Base-by-base conservation (phyloP, 1,140 invertebrate genomes). In the Patella vulgata region DNA sequence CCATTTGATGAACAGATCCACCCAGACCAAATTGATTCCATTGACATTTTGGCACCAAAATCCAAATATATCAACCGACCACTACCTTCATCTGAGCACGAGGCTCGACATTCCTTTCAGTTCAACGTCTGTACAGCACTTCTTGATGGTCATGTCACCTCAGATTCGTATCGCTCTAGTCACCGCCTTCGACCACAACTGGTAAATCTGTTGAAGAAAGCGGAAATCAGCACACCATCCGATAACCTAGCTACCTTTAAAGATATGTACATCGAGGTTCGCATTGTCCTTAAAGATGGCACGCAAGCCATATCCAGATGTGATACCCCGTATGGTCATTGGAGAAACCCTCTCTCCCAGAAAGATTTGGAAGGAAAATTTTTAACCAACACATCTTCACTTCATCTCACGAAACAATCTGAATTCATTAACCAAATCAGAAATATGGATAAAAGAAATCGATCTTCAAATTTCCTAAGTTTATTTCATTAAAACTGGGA, bases 71-170 rank as follows among this genome's bases (percentile, higher is more conserved):
- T 79, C 43, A 73, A 79, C 56, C 56, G 77, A 11, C 71, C 74
- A 3, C 40, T 75, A 6, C 74, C 77, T n/a, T 48, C 25, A 0
- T 68, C 66, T 11, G 68, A 69, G 25, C 72, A 79, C 59, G 77
- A 76, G 40, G 74, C 74, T 14, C 61, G 77, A 2, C 77, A 79
- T 63, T 79, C 77, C 2, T 79, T 79, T 42, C 75, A 78, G 66
- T 79, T 79, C 50, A 77, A 66, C 17, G 59, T 66, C n/a, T 73
- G 70, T 53, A 71, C 70, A 2, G 71, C 73, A 6, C 44, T 79
- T 14, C 50, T 79, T 14, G 77, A 79, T 39, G 77, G 77, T 3
- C 46, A 64, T 9, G 66, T 79, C 5, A 58, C 65, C 39, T 67
- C 72, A 0, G 63, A 70, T 36, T 73, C 67, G 25, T 75, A 67